Evolutionary conservation across 2,797 vertebrate species (phyloP).

Genomic region (Phataginus tetradactyla): DNA sequence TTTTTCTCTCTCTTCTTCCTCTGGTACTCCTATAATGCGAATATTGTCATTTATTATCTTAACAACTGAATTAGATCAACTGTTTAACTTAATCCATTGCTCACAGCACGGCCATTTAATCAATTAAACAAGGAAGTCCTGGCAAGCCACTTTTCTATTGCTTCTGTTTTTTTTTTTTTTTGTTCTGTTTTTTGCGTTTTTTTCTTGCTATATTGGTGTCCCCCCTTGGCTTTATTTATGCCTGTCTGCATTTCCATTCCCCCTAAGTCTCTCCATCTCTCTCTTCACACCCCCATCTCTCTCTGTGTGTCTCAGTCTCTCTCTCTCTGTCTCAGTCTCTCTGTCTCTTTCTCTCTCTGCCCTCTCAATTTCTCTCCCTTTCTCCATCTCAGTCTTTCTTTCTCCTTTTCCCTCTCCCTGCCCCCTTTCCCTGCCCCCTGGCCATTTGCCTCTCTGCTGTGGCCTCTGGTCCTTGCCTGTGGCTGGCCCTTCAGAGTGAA

Average conservation of each 20-base stretch:
- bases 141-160: not conserved
- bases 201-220: not conserved
- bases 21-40: too few species aligned
- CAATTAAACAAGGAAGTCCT: slow-evolving; percentile 2
- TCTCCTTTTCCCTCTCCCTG: too few species aligned
- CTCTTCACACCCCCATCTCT: not conserved
- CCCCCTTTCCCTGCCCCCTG: not conserved
- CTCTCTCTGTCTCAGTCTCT: not conserved
- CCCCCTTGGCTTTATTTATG: not conserved
- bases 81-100: not conserved
- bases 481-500: not conserved
- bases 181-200: not conserved
- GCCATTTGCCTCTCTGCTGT: not conserved
- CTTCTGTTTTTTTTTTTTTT: not conserved
- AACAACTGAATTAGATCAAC: slow-evolving; percentile 33
- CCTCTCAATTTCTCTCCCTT: too few species aligned
- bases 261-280: not conserved
- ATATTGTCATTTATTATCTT: not conserved
- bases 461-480: not conserved
- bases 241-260: not conserved
- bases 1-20: too few species aligned
- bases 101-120: not conserved
- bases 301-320: not conserved
- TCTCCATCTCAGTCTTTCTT: too few species aligned
- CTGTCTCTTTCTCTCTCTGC: too few species aligned